Conservation (phyloP, 2,797 vertebrate genomes). For the Tapirus indicus region DNA sequence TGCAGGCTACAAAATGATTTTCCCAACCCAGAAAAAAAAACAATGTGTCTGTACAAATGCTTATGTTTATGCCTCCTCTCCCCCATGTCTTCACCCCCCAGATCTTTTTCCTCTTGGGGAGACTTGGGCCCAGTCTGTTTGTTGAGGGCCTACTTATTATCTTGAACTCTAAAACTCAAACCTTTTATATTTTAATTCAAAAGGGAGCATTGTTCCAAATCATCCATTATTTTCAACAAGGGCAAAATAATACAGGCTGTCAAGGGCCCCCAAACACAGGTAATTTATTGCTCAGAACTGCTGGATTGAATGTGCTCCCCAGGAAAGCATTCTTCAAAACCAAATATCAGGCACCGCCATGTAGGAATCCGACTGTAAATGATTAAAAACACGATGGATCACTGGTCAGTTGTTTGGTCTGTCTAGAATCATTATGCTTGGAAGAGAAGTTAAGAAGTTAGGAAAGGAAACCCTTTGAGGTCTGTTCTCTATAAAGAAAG, state of each 20-base stretch:
- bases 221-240: constrained; percentile 71
- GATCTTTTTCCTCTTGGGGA: background rate
- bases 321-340: constrained; percentile 79
- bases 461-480: constrained; percentile 76
- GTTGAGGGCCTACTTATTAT: constrained; percentile 22
- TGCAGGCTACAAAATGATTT: constrained; percentile 20
- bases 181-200: constrained; percentile 69
- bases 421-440: constrained; percentile 84
- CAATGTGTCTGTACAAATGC: background rate
- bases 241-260: constrained; percentile 64
- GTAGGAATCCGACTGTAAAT: constrained; percentile 83
- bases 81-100: background rate
- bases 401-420: constrained; percentile 81
- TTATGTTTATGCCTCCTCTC: background rate
- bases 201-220: constrained; percentile 57
- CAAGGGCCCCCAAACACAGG: background rate
- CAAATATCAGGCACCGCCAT: constrained; percentile 59
- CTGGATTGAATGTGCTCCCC: constrained; percentile 66
- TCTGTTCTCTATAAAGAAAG: constrained; percentile 72
- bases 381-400: constrained; percentile 84
- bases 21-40: background rate
- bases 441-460: constrained; percentile 73
- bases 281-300: constrained; percentile 75
- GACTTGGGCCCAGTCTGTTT: background rate
- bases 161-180: constrained; percentile 42